Percentiles rank a stretch among this genome's conserved stretches.
phyloP scores from a whole-genome alignment of 2,888 invertebrate species.

The Geotrupes spiniger region DNA sequence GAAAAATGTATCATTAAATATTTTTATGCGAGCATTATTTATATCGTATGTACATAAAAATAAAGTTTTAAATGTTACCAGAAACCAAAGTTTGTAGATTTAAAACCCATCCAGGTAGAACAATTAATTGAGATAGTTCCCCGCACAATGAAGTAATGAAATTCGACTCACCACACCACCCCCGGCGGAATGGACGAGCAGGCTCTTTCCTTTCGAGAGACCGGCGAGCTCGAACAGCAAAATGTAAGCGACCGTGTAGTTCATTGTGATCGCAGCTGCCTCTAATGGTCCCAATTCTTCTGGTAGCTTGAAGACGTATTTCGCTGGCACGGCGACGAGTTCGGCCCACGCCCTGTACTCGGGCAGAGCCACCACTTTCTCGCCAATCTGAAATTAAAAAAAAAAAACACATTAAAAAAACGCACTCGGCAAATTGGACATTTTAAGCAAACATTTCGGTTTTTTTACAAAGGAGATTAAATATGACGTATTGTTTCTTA shows the following conservation, averaged over 20 bases:
- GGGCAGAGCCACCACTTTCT: slow-evolving; percentile 78
- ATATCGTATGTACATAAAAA: too few relatives aligned
- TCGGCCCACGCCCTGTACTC: slow-evolving; percentile 88
- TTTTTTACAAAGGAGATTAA: too few relatives aligned
- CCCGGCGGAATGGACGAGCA: slow-evolving; percentile 81
- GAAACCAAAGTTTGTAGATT: too few relatives aligned
- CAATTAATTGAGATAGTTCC: too few relatives aligned
- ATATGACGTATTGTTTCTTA: too few relatives aligned
- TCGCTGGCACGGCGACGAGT: slow-evolving; percentile 74
- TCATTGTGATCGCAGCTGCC: slow-evolving; percentile 81
- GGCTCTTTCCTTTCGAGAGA: slow-evolving; percentile 72
- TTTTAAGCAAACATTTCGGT: too few relatives aligned
- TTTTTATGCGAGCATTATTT: too few relatives aligned
- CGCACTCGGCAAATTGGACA: too few relatives aligned
- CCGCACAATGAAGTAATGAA: too few relatives aligned
- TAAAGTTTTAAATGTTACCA: too few relatives aligned
- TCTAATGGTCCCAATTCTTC: slow-evolving; percentile 73
- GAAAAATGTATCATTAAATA: too few relatives aligned
- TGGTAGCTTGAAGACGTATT: slow-evolving; percentile 76
- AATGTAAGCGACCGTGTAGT: slow-evolving; percentile 82
- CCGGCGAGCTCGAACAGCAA: slow-evolving; percentile 82
- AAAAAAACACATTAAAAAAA: not conserved
- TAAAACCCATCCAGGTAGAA: too few relatives aligned
- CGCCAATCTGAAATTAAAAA: slow-evolving; percentile 61
- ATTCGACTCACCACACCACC: slow-evolving; percentile 78